Percentiles rank a stretch among this genome's conserved stretches.
Evolutionary conservation across 2,888 invertebrate genomes (phyloP).

Genomic region (Lasioglossum vierecki): DNA sequence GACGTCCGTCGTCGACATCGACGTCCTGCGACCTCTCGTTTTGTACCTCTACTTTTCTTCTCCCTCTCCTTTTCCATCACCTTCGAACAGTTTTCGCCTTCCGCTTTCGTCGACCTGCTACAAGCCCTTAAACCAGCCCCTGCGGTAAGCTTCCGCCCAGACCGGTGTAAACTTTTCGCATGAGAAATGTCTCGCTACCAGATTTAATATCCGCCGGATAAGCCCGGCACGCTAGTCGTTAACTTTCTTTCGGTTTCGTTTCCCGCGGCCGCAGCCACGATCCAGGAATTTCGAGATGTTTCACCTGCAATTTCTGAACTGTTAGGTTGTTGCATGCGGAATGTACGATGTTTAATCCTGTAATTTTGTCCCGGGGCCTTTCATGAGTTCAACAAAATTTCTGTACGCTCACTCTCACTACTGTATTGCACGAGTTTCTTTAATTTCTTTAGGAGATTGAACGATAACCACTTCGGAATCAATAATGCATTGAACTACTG

Average conservation of each 20-base stretch:
- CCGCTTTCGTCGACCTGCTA: slow-evolving; percentile 53
- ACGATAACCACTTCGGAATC: not conserved
- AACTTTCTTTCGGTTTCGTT: slow-evolving; percentile 60
- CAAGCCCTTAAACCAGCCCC: slow-evolving; percentile 51
- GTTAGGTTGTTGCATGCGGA: not conserved
- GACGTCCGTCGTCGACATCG: not conserved
- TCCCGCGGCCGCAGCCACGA: slow-evolving; percentile 24
- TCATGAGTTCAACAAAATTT: not conserved
- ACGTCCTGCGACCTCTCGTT: slow-evolving; percentile 19
- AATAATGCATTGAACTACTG: not conserved
- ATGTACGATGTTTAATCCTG: not conserved
- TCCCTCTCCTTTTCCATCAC: slow-evolving; percentile 18
- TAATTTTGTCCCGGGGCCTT: not conserved
- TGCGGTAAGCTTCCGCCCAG: slow-evolving; percentile 43
- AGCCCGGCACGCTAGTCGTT: slow-evolving; percentile 56
- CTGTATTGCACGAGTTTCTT: not conserved
- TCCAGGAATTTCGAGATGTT: not conserved
- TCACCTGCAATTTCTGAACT: not conserved
- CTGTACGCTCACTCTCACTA: not conserved
- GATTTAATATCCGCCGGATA: slow-evolving; percentile 74
- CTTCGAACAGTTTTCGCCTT: not conserved
- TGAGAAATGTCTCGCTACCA: slow-evolving; percentile 71
- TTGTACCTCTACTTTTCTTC: slow-evolving; percentile 2
- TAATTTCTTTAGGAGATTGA: not conserved
- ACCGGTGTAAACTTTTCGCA: slow-evolving; percentile 73